Evolutionary conservation across 2,888 invertebrate species (phyloP).

Genomic region (Shargacucullia verbasci): DNA sequence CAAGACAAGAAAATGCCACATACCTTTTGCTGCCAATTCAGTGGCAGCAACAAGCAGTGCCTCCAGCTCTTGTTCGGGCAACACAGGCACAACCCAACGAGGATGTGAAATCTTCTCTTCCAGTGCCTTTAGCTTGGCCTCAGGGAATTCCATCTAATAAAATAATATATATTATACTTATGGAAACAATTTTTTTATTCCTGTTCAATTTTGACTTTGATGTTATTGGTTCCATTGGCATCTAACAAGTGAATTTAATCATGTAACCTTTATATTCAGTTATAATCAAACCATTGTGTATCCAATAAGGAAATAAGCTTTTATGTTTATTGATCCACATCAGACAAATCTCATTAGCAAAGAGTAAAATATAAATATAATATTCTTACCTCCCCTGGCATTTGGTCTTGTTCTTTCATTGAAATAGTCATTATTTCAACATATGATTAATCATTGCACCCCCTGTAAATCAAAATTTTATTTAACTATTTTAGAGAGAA

Average conservation of each 20-base stretch:
- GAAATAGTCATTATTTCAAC: slow-evolving; percentile 87
- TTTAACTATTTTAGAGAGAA: neutral
- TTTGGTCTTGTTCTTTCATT: slow-evolving; percentile 87
- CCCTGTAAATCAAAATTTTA: slow-evolving; percentile 61
- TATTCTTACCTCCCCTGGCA: slow-evolving; percentile 83
- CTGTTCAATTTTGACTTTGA: neutral
- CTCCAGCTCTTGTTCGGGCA: slow-evolving; percentile 98
- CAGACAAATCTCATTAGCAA: too few species aligned
- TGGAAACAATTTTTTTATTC: too few species aligned
- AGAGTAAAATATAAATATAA: neutral
- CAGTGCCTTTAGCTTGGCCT: slow-evolving; percentile 94
- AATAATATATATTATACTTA: slow-evolving; percentile 21
- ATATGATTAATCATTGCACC: slow-evolving; percentile 81
- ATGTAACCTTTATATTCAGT: neutral
- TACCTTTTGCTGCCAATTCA: slow-evolving; percentile 95
- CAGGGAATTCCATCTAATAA: slow-evolving; percentile 92
- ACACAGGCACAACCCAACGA: slow-evolving; percentile 98
- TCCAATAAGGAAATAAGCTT: neutral
- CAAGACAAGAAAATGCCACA: slow-evolving; percentile 31
- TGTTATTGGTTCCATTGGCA: too few species aligned
- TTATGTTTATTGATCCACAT: neutral
- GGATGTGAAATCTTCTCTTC: slow-evolving; percentile 99
- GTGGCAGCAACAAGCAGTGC: slow-evolving; percentile 96
- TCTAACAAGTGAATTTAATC: too few species aligned
- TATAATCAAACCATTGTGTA: neutral